Base-by-base conservation (phyloP, 1,140 invertebrate genomes). In the Hyles vespertilio region DNA sequence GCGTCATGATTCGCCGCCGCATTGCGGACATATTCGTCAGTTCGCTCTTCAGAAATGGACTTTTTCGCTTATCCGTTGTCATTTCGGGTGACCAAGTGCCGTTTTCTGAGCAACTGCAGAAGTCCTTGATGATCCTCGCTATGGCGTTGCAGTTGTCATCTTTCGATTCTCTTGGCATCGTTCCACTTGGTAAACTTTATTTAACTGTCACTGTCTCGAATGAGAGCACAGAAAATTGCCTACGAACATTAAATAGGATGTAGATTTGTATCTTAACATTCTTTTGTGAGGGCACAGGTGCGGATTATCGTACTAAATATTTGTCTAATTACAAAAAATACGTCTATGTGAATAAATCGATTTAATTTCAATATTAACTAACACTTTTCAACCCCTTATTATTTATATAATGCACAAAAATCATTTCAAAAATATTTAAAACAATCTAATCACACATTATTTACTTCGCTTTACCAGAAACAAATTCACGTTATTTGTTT, bases 51-150 rank as follows among this genome's bases (percentile, higher is more conserved):
- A 89, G 63, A 56, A 89, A 76, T 2, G 83, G 81, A 0, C 81
- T 79, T 45, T 80, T 82, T 12, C 80, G 50, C 45, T 64, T 80
- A 10, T 84, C 77, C 10, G 81, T 65, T 8, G 86, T 85, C 86
- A 89, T 89, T n/a, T 87, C 83, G 2, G 88, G 89, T 0, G 88
- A 89, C 89, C 89, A 89, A 33, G 84, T 81, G 32, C 81, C 88
- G 73, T 88, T 84, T 60, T 89, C 87, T 0, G 87, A 84, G 56
- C 89, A 90, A 62, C 88, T 89, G 61, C 89, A 90, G 58, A 89
- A 83, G 64, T 89, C 87, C 59, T 89, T 90, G 12, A 90, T 68
- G 32, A 89, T 73, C 54, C 87, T 77, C 34, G 81, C 86, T 62
- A 89, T 78, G 9, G 86, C 81, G 45, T 78, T 83, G 59, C 88